Base-by-base conservation (phyloP, 1,140 invertebrate species). In the Cryptotermes secundus region DNA sequence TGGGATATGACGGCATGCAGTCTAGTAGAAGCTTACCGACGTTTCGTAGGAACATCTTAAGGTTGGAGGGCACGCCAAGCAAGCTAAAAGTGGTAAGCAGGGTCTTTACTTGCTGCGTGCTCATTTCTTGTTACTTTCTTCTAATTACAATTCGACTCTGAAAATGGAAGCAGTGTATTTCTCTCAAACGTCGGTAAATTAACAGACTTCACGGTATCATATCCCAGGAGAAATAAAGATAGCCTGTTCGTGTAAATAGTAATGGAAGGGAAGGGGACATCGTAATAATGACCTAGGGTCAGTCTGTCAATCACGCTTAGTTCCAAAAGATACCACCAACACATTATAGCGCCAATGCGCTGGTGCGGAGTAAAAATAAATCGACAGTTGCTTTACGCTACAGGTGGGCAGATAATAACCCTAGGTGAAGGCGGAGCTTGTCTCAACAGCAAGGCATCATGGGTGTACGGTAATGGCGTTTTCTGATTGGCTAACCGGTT, bases 391-490 rank as follows among this genome's bases (percentile, higher is more conserved):
- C 59, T 72, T 72, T 72, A n/a, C 59, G 59, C 59, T 72, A 72
- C 59, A 72, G 59, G 59, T 72, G 59, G 59, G 59, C 26, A 72
- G 59, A 72, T 72, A 72, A 72, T 72, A 72, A 72, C 26, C 59
- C 59, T 72, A 3, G 26, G 59, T 3, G n/a, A n/a, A 72, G 59
- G 59, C 59, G 59, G 26, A 31, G 59, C 59, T 72, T 72, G 59
- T 72, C 59, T 72, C 59, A 72, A 31, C 26, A 72, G 59, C 59
- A 72, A 72, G 59, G 59, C 59, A 72, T 72, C 59, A 72, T 72
- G 59, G 59, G 59, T 72, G 59, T n/a, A 72, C 26, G 59, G 59
- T 72, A 72, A 72, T 72, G 59, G 59, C 59, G 59, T 72, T 72
- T 31, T 72, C 59, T 72, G 59, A 72, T 72, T 72, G 59, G 59